Percentiles rank a stretch among this genome's conserved stretches.
Conservation (phyloP, 2,797 vertebrate species). For the Notoglanidium macrostoma region DNA sequence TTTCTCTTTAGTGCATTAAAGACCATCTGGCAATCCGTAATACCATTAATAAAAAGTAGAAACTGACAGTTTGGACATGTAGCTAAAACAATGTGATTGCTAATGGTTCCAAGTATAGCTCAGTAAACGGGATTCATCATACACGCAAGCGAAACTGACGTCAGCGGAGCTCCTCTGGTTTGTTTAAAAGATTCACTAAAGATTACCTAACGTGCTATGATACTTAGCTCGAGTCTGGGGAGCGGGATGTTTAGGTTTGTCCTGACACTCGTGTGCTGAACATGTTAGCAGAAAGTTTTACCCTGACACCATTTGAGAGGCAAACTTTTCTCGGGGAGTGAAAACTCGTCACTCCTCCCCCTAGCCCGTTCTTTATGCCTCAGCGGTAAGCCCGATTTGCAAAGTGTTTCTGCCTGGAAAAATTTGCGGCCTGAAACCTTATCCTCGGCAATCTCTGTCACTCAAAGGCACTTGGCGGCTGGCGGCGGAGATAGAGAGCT, state of each 20-base stretch:
- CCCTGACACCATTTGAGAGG: constrained; percentile 45
- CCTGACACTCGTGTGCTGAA: constrained; percentile 21
- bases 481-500: constrained; percentile 69
- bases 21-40: not conserved
- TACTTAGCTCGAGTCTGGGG: not conserved
- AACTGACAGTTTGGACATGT: not conserved
- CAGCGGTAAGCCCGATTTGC: constrained; percentile 80
- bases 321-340: constrained; percentile 69
- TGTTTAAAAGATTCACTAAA: constrained; percentile 21
- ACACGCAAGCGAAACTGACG: not conserved
- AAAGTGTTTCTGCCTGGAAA: constrained; percentile 70
- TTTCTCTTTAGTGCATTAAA: not conserved
- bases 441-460: constrained; percentile 80
- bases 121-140: not conserved
- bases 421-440: constrained; percentile 76
- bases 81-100: not conserved
- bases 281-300: constrained; percentile 54
- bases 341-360: constrained; percentile 53
- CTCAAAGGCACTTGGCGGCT: constrained; percentile 74
- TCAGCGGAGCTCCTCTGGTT: not conserved
- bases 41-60: not conserved
- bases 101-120: not conserved
- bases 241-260: constrained; percentile 7
- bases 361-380: constrained; percentile 75
- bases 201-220: not conserved